Evolutionary conservation across 64 coral and sea anemone species (phyloP).

Genomic region (Actinia tenebrosa): DNA sequence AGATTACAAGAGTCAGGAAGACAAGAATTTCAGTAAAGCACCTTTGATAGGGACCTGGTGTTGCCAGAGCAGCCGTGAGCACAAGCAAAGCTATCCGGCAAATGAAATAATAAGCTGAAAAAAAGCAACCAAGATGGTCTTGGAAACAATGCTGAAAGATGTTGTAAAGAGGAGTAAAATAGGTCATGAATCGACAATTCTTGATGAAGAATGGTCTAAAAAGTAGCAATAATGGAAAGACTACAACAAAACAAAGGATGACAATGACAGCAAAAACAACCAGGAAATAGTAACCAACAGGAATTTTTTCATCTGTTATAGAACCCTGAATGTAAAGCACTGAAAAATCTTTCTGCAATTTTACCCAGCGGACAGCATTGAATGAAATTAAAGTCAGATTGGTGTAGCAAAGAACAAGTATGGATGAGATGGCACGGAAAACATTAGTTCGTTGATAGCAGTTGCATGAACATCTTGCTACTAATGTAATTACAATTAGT

Average conservation of each 20-base stretch:
- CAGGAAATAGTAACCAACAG: not conserved
- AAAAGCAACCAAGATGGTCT: conserved; percentile 26
- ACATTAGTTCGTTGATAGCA: conserved; percentile 45
- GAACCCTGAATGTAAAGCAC: conserved; percentile 49
- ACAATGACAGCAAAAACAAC: conserved; percentile 22
- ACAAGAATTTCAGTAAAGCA: conserved; percentile 14
- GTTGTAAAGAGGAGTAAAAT: conserved; percentile 35
- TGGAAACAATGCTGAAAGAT: conserved; percentile 60
- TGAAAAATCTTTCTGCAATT: not conserved
- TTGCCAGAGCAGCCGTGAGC: conserved; percentile 10
- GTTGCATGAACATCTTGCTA: conserved; percentile 1
- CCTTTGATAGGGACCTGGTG: conserved; percentile 13
- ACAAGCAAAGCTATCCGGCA: conserved; percentile 54
- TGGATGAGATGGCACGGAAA: conserved; percentile 53
- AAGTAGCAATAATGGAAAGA: conserved; percentile 42
- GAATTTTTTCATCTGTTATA: conserved; percentile 14
- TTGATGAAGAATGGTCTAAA: conserved; percentile 51
- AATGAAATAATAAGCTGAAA: conserved; percentile 66
- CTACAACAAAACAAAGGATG: conserved; percentile 27
- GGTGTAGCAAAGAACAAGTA: conserved; percentile 72
- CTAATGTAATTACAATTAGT: conserved; percentile 31
- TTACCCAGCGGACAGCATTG: conserved; percentile 22
- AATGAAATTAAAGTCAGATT: conserved; percentile 52
- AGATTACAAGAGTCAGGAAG: conserved; percentile 3
- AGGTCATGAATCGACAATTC: not conserved